phyloP scores from a whole-genome alignment of 2,888 invertebrate genomes.

The Lysandra coridon region DNA sequence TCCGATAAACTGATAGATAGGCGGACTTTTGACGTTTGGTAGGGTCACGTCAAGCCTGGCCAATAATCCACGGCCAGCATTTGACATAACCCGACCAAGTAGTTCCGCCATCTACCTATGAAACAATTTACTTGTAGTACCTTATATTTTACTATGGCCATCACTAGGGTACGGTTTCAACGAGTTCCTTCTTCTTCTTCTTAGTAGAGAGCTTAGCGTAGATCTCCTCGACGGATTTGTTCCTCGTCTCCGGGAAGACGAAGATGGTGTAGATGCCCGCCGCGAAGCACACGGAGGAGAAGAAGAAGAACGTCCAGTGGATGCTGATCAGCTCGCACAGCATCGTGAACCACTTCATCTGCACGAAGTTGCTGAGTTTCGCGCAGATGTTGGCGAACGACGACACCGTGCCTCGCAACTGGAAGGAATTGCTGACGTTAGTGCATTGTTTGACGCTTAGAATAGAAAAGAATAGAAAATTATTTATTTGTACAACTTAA shows the following conservation, averaged over 20 bases:
- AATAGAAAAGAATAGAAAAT: too few species aligned
- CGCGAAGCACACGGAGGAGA: slow-evolving; percentile 60
- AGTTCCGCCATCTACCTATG: not conserved
- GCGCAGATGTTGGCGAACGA: slow-evolving; percentile 70
- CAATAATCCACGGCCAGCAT: not conserved
- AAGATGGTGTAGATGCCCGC: slow-evolving; percentile 62
- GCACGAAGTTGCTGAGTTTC: slow-evolving; percentile 71
- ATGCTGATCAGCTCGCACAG: slow-evolving; percentile 65
- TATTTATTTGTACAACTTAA: too few species aligned
- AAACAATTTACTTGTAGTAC: not conserved
- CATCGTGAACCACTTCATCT: slow-evolving; percentile 71
- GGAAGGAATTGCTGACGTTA: slow-evolving; percentile 43
- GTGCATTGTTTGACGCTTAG: not conserved
- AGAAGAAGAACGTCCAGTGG: slow-evolving; percentile 71
- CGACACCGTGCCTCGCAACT: slow-evolving; percentile 72
- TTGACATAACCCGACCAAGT: not conserved
- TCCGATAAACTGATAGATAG: not conserved
- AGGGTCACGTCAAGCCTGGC: not conserved
- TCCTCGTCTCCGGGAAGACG: slow-evolving; percentile 67
- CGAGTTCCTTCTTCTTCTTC: slow-evolving; percentile 47
- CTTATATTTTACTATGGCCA: not conserved
- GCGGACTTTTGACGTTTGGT: not conserved
- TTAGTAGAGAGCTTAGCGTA: slow-evolving; percentile 60
- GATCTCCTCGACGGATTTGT: slow-evolving; percentile 67
- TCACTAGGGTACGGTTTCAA: slow-evolving; percentile 42